phyloP scores from a whole-genome alignment of 2,797 vertebrate species.

The Poeciliopsis gracilis region DNA sequence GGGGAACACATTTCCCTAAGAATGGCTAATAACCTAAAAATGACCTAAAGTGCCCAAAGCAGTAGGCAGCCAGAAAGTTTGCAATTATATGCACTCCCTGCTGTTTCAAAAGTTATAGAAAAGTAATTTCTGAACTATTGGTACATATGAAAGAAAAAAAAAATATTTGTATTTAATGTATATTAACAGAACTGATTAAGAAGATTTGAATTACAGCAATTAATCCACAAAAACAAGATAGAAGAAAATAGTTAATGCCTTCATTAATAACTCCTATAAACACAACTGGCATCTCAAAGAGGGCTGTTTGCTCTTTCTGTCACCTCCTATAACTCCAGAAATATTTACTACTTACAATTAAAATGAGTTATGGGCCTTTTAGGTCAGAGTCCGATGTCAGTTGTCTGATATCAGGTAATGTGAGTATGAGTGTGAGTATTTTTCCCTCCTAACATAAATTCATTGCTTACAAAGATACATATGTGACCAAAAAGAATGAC shows the following conservation, averaged over 20 bases:
- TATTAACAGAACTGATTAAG: no score
- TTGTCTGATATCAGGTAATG: background rate
- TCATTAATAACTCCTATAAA: background rate
- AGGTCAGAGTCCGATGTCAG: constrained; percentile 1
- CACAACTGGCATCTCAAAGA: background rate
- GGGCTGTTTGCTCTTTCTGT: background rate
- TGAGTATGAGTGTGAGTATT: background rate
- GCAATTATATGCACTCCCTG: no score
- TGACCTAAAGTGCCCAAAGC: no score
- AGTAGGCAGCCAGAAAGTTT: no score
- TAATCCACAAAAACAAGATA: no score
- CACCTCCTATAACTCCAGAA: background rate
- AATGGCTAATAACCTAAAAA: no score
- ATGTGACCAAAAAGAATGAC: constrained; percentile 36
- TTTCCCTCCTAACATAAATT: constrained; percentile 23
- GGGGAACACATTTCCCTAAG: no score
- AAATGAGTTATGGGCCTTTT: constrained; percentile 42
- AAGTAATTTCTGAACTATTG: no score
- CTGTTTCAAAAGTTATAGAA: no score
- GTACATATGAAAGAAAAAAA: no score
- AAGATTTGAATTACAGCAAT: no score
- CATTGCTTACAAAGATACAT: constrained; percentile 50
- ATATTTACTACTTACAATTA: constrained; percentile 41
- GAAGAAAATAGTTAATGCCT: background rate
- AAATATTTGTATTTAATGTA: no score